A percentile compares a stretch with the other conserved stretches of the same genome.
Evolutionary conservation across 1,140 invertebrate genomes (phyloP).

Genomic region (Brachionus calyciflorus): DNA sequence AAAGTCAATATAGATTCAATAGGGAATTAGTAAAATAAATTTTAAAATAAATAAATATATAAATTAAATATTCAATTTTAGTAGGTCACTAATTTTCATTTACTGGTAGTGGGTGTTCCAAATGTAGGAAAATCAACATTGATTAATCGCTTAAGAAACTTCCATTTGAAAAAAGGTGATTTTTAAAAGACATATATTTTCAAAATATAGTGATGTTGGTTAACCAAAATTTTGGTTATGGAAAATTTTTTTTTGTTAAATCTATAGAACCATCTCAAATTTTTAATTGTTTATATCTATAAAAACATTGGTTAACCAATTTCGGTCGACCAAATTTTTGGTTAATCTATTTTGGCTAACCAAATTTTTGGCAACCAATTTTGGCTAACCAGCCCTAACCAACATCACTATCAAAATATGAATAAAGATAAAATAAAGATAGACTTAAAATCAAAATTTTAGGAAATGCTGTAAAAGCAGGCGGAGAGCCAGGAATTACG

Average conservation of each 20-base stretch:
- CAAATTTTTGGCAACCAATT: too few relatives aligned
- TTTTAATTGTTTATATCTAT: too few relatives aligned
- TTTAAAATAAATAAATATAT: neutral
- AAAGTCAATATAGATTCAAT: constrained; percentile 34
- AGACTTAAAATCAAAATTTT: neutral
- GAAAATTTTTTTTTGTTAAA: too few relatives aligned
- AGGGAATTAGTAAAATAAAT: neutral
- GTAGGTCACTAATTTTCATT: neutral
- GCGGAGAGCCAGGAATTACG: constrained; percentile 36
- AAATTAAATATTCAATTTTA: neutral
- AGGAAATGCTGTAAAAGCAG: constrained; percentile 41
- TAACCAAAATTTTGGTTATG: too few relatives aligned
- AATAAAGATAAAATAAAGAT: neutral
- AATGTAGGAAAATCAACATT: constrained; percentile 48
- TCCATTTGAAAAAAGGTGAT: constrained; percentile 46
- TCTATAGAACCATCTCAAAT: too few relatives aligned
- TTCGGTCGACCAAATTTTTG: too few relatives aligned
- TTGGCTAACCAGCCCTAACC: too few relatives aligned
- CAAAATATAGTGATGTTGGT: too few relatives aligned
- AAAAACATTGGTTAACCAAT: too few relatives aligned
- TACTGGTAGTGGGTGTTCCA: constrained; percentile 42
- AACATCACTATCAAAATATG: too few relatives aligned
- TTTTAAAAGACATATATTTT: neutral
- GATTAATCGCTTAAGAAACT: constrained; percentile 42
- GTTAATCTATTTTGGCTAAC: too few relatives aligned